Evolutionary conservation across 2,888 invertebrate genomes (phyloP).

Genomic region (Eugnorisma glareosa): DNA sequence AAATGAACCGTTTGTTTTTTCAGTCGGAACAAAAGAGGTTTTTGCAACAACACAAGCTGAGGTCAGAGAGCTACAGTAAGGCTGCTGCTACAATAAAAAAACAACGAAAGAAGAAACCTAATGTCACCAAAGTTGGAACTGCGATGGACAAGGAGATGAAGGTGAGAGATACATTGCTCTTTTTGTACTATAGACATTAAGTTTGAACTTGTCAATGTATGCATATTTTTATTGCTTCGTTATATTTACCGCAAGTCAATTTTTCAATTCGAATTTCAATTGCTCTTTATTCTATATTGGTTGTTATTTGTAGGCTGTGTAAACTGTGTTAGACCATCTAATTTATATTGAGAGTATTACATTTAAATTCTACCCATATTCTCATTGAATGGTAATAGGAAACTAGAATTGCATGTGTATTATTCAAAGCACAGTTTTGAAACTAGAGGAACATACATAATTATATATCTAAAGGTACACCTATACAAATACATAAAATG

Average conservation of each 20-base stretch:
- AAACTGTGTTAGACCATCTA: constrained; percentile 17
- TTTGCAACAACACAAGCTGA: constrained; percentile 97
- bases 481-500: too few species aligned
- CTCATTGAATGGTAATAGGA: constrained; percentile 66
- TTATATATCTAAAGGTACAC: too few species aligned
- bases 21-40: constrained; percentile 98
- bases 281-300: background rate
- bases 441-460: constrained; percentile 52
- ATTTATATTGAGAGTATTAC: constrained; percentile 40
- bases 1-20: constrained; percentile 65
- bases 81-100: constrained; percentile 97
- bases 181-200: background rate
- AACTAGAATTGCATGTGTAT: constrained; percentile 56
- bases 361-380: constrained; percentile 62
- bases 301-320: background rate
- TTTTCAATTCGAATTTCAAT: background rate
- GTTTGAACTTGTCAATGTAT: constrained; percentile 27
- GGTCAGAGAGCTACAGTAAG: constrained; percentile 97
- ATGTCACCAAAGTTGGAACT: constrained; percentile 94
- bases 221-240: too few species aligned
- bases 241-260: background rate
- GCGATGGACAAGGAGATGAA: constrained; percentile 98
- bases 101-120: constrained; percentile 96
- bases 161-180: constrained; percentile 84
- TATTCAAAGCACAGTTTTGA: constrained; percentile 63